Evolutionary conservation across 2,888 invertebrate genomes (phyloP).

Genomic region (Eurytoma californica): DNA sequence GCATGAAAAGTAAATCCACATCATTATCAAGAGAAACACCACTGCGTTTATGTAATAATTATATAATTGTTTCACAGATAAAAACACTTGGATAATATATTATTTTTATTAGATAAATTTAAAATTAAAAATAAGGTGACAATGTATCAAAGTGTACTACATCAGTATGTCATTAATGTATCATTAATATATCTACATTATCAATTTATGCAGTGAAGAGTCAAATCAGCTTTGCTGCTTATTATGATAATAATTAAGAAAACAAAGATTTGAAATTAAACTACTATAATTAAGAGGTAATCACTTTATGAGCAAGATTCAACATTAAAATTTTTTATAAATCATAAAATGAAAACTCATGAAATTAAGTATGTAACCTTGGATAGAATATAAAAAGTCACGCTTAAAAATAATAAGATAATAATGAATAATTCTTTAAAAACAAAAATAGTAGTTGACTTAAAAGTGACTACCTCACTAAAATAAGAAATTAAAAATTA

Average conservation of each 20-base stretch:
- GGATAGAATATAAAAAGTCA: no score
- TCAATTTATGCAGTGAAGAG: conserved; percentile 52
- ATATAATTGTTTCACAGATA: no score
- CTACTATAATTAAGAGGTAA: conserved; percentile 40
- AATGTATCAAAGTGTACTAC: conserved; percentile 11
- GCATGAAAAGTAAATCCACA: conserved; percentile 55
- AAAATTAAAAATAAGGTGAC: conserved; percentile 13
- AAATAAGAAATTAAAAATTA: conserved; percentile 18
- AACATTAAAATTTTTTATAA: background rate
- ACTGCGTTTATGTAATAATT: conserved; percentile 1
- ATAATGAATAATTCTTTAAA: no score
- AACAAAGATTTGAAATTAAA: conserved; percentile 48
- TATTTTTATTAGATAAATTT: conserved; percentile 29
- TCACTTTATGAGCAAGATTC: conserved; percentile 21
- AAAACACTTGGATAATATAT: background rate
- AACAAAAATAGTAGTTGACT: background rate
- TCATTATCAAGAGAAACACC: conserved; percentile 23
- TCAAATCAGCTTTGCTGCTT: conserved; percentile 50
- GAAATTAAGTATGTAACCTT: background rate
- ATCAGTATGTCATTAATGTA: background rate
- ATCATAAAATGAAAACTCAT: no score
- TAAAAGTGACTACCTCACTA: conserved; percentile 26
- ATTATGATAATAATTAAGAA: conserved; percentile 30
- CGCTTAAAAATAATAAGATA: no score
- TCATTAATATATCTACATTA: conserved; percentile 35